Percentiles rank a stretch among this genome's conserved stretches.
phyloP scores from a whole-genome alignment of 2,888 invertebrate species.

The Hylaea fasciaria region DNA sequence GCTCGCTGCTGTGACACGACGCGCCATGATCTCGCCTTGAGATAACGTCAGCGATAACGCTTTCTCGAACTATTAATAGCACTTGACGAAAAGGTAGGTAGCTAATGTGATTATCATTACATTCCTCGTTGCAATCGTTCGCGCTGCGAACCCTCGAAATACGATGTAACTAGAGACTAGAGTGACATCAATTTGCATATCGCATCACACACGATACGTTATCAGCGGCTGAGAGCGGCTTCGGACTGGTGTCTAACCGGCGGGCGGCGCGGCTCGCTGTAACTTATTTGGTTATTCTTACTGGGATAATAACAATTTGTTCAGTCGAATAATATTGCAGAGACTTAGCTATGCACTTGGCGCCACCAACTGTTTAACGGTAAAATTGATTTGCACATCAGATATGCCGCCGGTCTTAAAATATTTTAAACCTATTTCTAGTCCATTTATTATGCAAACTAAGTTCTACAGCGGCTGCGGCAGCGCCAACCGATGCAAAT shows the following conservation, averaged over 20 bases:
- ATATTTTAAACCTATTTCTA: too few relatives aligned
- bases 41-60: constrained; percentile 81
- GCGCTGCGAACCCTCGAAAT: constrained; percentile 24
- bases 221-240: constrained; percentile 7
- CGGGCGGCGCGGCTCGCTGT: neutral
- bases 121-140: constrained; percentile 45
- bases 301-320: neutral
- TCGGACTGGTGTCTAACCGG: constrained; percentile 8
- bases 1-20: constrained; percentile 42
- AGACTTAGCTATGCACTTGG: too few relatives aligned
- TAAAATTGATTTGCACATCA: too few relatives aligned
- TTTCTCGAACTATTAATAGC: constrained; percentile 76
- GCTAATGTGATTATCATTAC: constrained; percentile 68
- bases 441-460: constrained; percentile 2
- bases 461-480: neutral
- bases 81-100: constrained; percentile 79
- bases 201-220: constrained; percentile 11
- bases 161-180: constrained; percentile 13
- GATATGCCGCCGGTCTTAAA: too few relatives aligned
- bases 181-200: constrained; percentile 28
- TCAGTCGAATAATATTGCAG: neutral
- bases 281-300: neutral
- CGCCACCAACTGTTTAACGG: too few relatives aligned
- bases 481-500: neutral
- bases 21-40: constrained; percentile 73